These are phyloP conservation scores for Chrysolina oricalcia DNA, from an alignment of 2,888 invertebrate genomes.

Conservation along the genomic window DNA sequence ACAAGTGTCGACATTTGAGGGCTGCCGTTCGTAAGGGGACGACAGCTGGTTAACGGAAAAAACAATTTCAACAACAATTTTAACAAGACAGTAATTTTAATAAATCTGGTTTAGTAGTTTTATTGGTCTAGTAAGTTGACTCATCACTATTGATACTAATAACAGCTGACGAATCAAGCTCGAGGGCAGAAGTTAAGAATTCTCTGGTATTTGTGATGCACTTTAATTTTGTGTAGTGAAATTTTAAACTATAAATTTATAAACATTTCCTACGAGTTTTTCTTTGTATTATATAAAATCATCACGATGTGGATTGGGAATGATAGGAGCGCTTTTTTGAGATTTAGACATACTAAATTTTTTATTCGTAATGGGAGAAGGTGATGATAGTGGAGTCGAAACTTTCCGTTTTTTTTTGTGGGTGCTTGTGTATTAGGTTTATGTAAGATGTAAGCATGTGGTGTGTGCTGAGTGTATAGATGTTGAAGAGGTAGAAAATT, in stretches of 20 bases:
- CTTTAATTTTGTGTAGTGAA: slow-evolving; percentile 5
- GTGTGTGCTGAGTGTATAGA: slow-evolving; percentile 7
- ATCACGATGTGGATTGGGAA: slow-evolving; percentile 23
- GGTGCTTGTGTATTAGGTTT: slow-evolving; percentile 12
- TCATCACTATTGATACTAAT: slow-evolving; percentile 26
- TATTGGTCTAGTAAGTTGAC: slow-evolving; percentile 29
- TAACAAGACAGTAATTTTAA: slow-evolving; percentile 11
- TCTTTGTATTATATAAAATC: slow-evolving; percentile 2
- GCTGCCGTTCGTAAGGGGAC: too few relatives aligned
- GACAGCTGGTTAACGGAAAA: too few relatives aligned
- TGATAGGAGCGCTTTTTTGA: slow-evolving; percentile 7
- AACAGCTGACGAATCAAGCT: slow-evolving; percentile 15
- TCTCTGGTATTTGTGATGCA: background rate
- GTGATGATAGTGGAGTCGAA: background rate
- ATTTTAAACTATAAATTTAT: slow-evolving; percentile 16
- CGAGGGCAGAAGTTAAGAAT: slow-evolving; percentile 4
- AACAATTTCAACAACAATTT: too few relatives aligned
- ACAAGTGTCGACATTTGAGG: too few relatives aligned
- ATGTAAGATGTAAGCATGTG: slow-evolving; percentile 13
- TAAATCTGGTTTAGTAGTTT: slow-evolving; percentile 24
- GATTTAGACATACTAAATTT: background rate
- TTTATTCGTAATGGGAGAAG: slow-evolving; percentile 12
- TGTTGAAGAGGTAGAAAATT: slow-evolving; percentile 7
- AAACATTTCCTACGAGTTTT: background rate
- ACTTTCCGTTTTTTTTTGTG: slow-evolving; percentile 17